Base-by-base conservation (phyloP, 2,797 vertebrate genomes). In the Muscicapa comitata region DNA sequence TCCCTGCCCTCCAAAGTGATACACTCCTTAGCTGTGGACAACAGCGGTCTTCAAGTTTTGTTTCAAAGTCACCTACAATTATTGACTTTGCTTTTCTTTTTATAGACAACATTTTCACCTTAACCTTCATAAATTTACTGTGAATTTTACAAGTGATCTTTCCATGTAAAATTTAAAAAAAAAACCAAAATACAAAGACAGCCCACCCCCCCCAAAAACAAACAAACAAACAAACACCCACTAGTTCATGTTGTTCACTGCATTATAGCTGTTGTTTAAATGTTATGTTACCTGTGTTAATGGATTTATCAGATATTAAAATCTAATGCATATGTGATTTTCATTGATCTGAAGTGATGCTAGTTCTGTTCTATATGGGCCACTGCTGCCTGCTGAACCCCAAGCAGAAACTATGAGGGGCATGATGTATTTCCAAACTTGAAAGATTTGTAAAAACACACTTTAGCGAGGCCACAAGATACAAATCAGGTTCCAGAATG, bases 141-240 rank as follows among this genome's bases (percentile, higher is more conserved):
- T 57, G 4, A 65, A 28, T 35, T 5, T 35, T 79, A 3, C 23
- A 50, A 62, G 23, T 29, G 25, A 40, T 2, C 2, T 70, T 62
- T 7, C 5, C 6, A 29, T 37, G 3, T 29, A 38, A 80, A 80
- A 51, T 13, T 1, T 8, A 70, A n/a, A 26, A 14, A 16, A 74
- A 38, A 47, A 21, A 7, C 2, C 10, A 42, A 42, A 50, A 12
- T 6, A 13, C 2, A 40, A 20, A 66, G 9, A 40, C 26, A 28
- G 1, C 3, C 2, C 10, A 11, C 1, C 3, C 2, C 4, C 0
- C 1, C 4, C n/a, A n/a, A n/a, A 35, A 35, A 35, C 35, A 35
- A 35, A 35, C 5, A 29, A 57, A 61, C 4, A 48, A 43, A 10
- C 2, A 37, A 33, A 4, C 1, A 1, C 1, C 1, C 25, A 28